phyloP scores from a whole-genome alignment of 2,888 invertebrate species.

The Uloborus plumipes region DNA sequence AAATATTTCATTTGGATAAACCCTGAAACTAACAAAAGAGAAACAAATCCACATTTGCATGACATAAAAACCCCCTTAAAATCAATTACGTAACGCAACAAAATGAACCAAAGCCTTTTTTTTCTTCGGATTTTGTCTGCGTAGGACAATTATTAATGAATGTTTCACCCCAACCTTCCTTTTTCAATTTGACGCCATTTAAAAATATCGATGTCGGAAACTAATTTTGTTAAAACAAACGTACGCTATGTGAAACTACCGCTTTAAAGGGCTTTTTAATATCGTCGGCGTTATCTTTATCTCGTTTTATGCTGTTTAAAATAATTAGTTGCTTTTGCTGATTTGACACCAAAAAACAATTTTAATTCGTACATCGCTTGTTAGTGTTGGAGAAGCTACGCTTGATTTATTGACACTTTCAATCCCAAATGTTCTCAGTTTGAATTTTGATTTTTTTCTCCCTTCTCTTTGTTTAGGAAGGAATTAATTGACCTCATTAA shows the following conservation, averaged over 20 bases:
- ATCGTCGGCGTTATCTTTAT: slow-evolving; percentile 2
- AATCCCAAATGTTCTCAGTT: too few relatives aligned
- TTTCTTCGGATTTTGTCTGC: slow-evolving; percentile 18
- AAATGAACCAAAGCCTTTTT: slow-evolving; percentile 7
- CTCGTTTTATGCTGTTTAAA: slow-evolving; percentile 9
- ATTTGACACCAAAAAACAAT: not conserved
- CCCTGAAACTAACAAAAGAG: not conserved
- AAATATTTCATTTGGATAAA: not conserved
- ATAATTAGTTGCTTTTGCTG: slow-evolving; percentile 26
- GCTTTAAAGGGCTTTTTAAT: not conserved
- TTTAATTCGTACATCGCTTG: too few relatives aligned
- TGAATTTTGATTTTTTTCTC: too few relatives aligned
- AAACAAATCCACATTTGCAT: not conserved
- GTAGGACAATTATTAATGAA: slow-evolving; percentile 48
- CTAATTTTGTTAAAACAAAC: slow-evolving; percentile 14
- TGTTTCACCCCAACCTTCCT: slow-evolving; percentile 10
- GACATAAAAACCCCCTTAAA: not conserved
- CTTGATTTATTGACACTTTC: too few relatives aligned
- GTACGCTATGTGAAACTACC: not conserved
- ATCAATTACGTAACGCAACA: slow-evolving; percentile 37
- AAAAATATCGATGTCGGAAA: slow-evolving; percentile 28
- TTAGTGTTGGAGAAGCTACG: too few relatives aligned
- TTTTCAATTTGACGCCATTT: slow-evolving; percentile 31
- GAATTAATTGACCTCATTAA: too few relatives aligned
- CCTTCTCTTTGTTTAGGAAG: too few relatives aligned